Evolutionary conservation across 2,113 vertebrate species (phyloP).

Genomic region (Cranoglanis bouderius): DNA sequence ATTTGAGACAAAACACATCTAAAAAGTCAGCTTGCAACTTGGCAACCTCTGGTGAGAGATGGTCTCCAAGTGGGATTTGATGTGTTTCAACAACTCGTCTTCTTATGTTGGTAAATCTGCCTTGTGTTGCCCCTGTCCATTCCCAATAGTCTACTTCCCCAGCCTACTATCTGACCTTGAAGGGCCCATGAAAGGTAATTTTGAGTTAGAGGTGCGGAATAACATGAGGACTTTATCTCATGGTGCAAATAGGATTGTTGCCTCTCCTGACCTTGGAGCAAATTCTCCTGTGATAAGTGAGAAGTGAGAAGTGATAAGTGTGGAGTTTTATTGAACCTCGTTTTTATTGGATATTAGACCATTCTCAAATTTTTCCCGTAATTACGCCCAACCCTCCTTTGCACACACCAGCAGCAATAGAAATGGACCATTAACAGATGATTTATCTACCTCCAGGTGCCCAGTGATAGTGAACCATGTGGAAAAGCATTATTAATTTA

Average conservation of each 20-base stretch:
- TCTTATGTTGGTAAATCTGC: neutral
- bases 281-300: neutral
- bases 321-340: neutral
- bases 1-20: neutral
- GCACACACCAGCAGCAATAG: neutral
- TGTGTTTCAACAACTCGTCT: neutral
- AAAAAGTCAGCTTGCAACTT: neutral
- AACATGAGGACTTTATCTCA: neutral
- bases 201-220: neutral
- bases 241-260: neutral
- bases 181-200: neutral
- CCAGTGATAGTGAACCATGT: neutral
- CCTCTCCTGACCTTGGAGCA: neutral
- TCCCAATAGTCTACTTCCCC: neutral
- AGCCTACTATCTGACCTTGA: neutral
- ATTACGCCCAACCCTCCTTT: neutral
- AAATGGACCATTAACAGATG: neutral
- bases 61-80: neutral
- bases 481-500: neutral
- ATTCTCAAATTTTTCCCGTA: neutral
- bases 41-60: neutral
- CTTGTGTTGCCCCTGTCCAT: neutral
- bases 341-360: neutral
- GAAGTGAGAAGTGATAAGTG: neutral
- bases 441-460: neutral